Evolutionary conservation across 2,113 vertebrate species (phyloP), one percentile per base, ranked within the genome.

Genomic region (Motacilla alba): DNA sequence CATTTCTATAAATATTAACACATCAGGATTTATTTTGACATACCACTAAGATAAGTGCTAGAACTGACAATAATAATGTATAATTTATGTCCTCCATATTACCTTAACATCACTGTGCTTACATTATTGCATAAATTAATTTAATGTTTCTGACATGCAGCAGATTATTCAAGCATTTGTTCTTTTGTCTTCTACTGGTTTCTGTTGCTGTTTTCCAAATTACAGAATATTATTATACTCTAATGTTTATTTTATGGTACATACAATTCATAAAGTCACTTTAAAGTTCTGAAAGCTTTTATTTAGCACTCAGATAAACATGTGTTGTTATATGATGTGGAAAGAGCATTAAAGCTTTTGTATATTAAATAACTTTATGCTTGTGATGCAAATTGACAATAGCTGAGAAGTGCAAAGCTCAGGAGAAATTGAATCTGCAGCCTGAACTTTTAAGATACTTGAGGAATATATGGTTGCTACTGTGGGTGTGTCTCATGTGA

Each of bases 71-170:
- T 97, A 98, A 97, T 97, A 98, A 98, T 98, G 98, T 98, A 97
- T 98, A 98, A 98, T 98, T 98, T 98, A 98, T 98, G 97, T 97
- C 95, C 96, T 97, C 97, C 97, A 90, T 97, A 98, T 97, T 98
- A 98, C 96, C 97, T 98, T 98, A 98, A 97, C 96, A 97, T 97
- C 97, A 96, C 95, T 97, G 94, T 97, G 97, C 97, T 98, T 98
- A 98, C 97, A 96, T 98, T 98, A 98, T 98, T 98, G 98, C 95
- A 97, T 98, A 98, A 98, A 98, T 98, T 98, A 98, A 97, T 97
- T 98, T 98, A 98, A 98, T 97, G 97, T 96, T 96, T 97, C 96
- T 97, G 97, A 97, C 97, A 97, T 88, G 95, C 96, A 97, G 97
- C 94, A 96, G 96, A 98, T 97, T 97, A 97, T 97, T 97, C 95